Evolutionary conservation across 2,797 vertebrate species (phyloP).

Genomic region (Lepus oiostolus): DNA sequence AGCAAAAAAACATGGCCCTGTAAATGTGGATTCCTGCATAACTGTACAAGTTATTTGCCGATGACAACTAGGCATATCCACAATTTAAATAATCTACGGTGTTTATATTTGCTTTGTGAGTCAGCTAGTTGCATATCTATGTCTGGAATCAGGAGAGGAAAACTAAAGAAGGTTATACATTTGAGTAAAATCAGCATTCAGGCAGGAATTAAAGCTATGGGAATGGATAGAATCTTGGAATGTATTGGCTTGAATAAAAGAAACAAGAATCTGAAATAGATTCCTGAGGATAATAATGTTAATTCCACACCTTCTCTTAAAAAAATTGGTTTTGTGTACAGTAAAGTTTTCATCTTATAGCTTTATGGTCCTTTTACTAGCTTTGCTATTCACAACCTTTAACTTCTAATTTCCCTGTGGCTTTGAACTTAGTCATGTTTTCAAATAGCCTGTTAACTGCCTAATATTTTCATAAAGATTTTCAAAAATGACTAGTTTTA

Average conservation of each 20-base stretch:
- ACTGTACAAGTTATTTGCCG: background rate
- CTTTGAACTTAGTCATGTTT: background rate
- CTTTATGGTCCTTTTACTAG: background rate
- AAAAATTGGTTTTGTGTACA: background rate
- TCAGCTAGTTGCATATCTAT: background rate
- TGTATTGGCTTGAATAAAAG: background rate
- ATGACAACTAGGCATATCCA: background rate
- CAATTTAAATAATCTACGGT: background rate
- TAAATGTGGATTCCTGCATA: background rate
- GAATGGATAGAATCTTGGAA: background rate
- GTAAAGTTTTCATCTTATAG: background rate
- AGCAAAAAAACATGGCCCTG: too few relatives aligned
- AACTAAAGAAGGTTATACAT: background rate
- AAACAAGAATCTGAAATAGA: background rate
- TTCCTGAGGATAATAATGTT: background rate
- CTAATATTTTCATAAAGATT: constrained; percentile 3
- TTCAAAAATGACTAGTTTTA: background rate
- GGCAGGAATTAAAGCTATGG: background rate
- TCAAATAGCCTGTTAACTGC: background rate
- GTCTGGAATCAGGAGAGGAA: background rate
- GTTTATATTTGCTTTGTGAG: background rate
- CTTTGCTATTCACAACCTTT: background rate
- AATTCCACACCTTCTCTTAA: background rate
- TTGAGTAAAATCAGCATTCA: background rate
- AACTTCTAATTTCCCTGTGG: constrained; percentile 24